Base-by-base conservation (phyloP, 2,113 vertebrate species). In the Spea bombifrons region DNA sequence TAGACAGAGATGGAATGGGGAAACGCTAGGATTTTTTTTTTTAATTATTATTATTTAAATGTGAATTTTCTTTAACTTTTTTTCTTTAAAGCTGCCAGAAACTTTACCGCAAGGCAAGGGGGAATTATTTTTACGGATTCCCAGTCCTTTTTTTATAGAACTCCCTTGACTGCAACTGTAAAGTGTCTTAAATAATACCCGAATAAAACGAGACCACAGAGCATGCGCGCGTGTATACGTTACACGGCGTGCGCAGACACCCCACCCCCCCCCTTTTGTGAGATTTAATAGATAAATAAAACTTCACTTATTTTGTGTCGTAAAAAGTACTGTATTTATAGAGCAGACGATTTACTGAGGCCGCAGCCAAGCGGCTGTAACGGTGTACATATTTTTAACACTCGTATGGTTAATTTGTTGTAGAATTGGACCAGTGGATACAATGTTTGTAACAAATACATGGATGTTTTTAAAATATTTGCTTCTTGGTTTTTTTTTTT, bases 361-460 rank as follows among this genome's bases (percentile, higher is more conserved):
- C 85, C 43, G 83, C 85, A 87, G 76, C 80, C 89, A 88, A 88
- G 43, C 59, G 77, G 73, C 59, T 66, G 85, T 92, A 90, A 84
- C 87, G 49, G 66, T 79, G 92, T 93, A 94, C 91, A 94, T 94
- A 94, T 83, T 93, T 92, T 91, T 94, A 90, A 92, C 91, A 90
- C 91, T 87, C 89, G 86, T 90, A 90, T 85, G 87, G 90, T 90
- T 90, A 93, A 92, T 92, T 91, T 92, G 92, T 90, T 94, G 90
- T 92, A 93, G 92, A 93, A 91, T 92, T 85, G 91, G 91, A 93
- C 92, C 92, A 92, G 91, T 92, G 88, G 90, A 85, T 88, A 79
- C 15, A 55, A 71, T 71, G 49, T 79, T 79, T 79, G 77, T 79
- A 79, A 73, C 70, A 66, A 79, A 66, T 73, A 79, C 67, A 52